Percentiles rank a stretch among this genome's conserved stretches.
These are phyloP conservation scores for Aplysina aerophoba DNA, from an alignment of 37 sponge, comb jelly and placozoan genomes.

Conservation along the genomic window DNA sequence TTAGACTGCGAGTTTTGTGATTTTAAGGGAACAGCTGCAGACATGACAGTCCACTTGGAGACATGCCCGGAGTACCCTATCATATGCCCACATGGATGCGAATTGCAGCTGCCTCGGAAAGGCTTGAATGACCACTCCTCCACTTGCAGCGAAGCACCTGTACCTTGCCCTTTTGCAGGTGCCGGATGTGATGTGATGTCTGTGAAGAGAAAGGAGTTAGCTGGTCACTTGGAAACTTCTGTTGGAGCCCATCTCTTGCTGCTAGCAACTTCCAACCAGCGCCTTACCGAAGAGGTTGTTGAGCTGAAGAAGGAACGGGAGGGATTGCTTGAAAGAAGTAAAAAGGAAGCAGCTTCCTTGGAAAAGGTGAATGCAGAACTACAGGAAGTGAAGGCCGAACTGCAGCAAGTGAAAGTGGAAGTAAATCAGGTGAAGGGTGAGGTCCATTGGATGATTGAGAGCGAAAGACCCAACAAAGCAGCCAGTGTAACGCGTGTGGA, in stretches of 20 bases:
- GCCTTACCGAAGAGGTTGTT: too few relatives aligned
- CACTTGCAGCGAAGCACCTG: not conserved
- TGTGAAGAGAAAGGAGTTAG: conserved; percentile 2
- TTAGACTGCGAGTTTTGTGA: not conserved
- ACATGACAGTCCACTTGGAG: not conserved
- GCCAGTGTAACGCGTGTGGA: too few relatives aligned
- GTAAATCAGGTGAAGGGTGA: too few relatives aligned
- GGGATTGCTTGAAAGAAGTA: too few relatives aligned
- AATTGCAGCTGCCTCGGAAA: not conserved
- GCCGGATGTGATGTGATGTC: not conserved
- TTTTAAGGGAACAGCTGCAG: not conserved
- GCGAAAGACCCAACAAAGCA: too few relatives aligned
- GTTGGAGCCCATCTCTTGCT: conserved; percentile 1
- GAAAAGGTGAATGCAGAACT: too few relatives aligned
- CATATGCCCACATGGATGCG: conserved; percentile 6
- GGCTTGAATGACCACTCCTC: not conserved
- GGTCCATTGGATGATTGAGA: too few relatives aligned
- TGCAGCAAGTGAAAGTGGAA: too few relatives aligned
- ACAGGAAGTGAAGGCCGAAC: too few relatives aligned
- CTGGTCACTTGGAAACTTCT: not conserved
- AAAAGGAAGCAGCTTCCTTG: too few relatives aligned
- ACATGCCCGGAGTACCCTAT: conserved; percentile 6
- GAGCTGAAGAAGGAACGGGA: too few relatives aligned
- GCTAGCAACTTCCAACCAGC: not conserved
- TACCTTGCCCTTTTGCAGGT: conserved; percentile 3